Conservation (phyloP, 2,113 vertebrate genomes). For the Equus przewalskii region DNA sequence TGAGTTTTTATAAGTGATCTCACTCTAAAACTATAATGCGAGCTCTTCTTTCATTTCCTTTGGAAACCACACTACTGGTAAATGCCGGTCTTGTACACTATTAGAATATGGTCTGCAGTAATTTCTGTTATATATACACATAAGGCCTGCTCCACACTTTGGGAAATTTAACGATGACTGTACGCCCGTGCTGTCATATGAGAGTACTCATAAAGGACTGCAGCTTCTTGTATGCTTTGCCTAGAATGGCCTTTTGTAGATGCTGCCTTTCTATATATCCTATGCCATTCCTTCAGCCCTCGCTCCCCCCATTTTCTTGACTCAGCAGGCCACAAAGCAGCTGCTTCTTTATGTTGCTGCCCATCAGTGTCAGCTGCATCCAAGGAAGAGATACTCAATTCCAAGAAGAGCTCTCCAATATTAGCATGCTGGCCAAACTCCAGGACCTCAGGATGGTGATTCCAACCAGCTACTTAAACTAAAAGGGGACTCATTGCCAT, state of each 20-base stretch:
- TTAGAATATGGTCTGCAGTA: neutral
- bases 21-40: neutral
- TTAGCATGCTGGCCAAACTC: neutral
- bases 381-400: neutral
- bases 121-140: neutral
- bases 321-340: neutral
- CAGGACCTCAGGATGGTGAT: neutral
- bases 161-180: neutral
- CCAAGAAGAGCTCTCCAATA: constrained; percentile 3
- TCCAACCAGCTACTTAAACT: constrained; percentile 42
- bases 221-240: neutral
- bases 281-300: neutral
- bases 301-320: neutral
- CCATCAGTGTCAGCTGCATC: neutral
- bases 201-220: neutral
- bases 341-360: neutral
- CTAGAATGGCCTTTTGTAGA: neutral
- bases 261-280: neutral
- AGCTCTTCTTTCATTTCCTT: neutral
- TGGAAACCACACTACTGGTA: neutral
- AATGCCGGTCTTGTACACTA: neutral
- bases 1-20: neutral
- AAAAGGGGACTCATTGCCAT: neutral
- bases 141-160: neutral
- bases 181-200: neutral